phyloP scores from a whole-genome alignment of 2,113 vertebrate species.

The Pycnonotus jocosus region DNA sequence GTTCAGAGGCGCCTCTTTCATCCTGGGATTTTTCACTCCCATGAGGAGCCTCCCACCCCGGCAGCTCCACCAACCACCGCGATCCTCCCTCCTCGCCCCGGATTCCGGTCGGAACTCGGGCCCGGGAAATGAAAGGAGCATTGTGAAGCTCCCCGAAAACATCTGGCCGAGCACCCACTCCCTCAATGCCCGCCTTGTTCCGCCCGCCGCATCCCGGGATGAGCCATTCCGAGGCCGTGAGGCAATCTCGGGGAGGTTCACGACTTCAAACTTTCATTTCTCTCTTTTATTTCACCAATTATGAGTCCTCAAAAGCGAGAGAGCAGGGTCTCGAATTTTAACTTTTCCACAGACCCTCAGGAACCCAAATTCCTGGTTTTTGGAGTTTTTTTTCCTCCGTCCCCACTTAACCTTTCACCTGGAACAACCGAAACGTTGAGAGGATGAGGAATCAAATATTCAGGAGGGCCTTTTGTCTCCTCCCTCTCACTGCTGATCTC shows the following conservation, averaged over 20 bases:
- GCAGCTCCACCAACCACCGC: not conserved
- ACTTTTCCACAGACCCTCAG: not conserved
- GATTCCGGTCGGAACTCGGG: not conserved
- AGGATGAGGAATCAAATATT: not conserved
- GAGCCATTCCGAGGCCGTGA: not conserved
- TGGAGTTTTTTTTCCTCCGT: not conserved
- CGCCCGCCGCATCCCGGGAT: not conserved
- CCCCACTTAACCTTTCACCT: not conserved
- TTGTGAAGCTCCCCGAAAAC: not conserved
- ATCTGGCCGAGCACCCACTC: conserved; percentile 7
- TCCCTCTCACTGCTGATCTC: rapidly evolving
- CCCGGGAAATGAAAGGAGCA: not conserved
- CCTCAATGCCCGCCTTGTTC: conserved; percentile 47
- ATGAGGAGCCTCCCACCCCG: not conserved
- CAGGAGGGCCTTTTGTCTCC: not conserved
- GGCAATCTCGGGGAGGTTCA: not conserved
- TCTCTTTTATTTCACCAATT: no score
- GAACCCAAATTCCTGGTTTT: not conserved
- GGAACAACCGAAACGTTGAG: not conserved
- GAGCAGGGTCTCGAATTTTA: not conserved
- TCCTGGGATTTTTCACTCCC: not conserved
- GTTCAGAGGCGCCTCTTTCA: not conserved
- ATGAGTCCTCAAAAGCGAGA: not conserved
- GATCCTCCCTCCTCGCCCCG: not conserved
- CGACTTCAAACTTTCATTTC: not conserved